phyloP scores from a whole-genome alignment of 2,113 vertebrate genomes.

The Sinocyclocheilus rhinocerous region DNA sequence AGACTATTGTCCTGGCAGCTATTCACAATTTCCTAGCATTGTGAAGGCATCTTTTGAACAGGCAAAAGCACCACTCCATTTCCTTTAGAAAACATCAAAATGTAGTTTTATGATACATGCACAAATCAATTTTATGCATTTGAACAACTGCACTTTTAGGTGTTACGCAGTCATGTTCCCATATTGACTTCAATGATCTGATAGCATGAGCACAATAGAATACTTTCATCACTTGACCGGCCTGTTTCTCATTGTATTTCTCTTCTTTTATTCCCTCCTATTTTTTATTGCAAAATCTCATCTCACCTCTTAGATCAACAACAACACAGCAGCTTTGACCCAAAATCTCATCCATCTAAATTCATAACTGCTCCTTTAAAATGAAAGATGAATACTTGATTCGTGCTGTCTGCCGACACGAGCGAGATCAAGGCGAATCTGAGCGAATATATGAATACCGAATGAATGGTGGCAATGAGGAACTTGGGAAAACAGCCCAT shows the following conservation, averaged over 20 bases:
- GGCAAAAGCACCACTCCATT: neutral
- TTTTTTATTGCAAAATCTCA: neutral
- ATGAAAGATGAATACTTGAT: conserved; percentile 46
- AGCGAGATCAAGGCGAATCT: conserved; percentile 48
- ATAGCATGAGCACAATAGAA: neutral
- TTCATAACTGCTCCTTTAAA: conserved; percentile 4
- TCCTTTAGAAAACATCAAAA: neutral
- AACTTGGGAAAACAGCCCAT: neutral
- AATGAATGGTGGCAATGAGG: conserved; percentile 21
- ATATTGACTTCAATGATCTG: neutral
- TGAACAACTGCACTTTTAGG: neutral
- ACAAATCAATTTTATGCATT: conserved; percentile 13
- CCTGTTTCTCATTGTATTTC: neutral
- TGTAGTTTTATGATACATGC: neutral
- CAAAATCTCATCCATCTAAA: conserved; percentile 28
- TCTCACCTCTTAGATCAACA: conserved; percentile 17
- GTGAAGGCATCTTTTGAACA: neutral
- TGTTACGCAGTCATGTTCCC: neutral
- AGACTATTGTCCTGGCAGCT: neutral
- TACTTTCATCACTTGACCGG: neutral
- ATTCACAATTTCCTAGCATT: neutral
- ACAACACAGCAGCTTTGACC: conserved; percentile 23
- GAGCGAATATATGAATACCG: conserved; percentile 35
- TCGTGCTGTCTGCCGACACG: conserved; percentile 14
- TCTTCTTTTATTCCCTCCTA: neutral